A percentile compares a stretch with the other conserved stretches of the same genome.
phyloP scores from a whole-genome alignment of 1,140 invertebrate species.

The Hylyphantes graminicola region DNA sequence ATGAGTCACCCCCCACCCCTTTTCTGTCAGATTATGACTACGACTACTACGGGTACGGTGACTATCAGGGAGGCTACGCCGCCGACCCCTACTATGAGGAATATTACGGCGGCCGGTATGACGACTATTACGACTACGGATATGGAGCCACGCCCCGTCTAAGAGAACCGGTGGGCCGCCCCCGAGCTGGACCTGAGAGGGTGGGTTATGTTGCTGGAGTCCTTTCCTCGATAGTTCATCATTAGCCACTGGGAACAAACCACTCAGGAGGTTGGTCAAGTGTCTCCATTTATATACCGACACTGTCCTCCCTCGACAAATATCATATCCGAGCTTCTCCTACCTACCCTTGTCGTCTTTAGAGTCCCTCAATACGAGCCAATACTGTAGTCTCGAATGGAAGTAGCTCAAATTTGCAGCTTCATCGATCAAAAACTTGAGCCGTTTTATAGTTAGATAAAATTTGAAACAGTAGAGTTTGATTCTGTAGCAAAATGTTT shows the following conservation, averaged over 20 bases:
- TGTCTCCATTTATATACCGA: conserved; percentile 58
- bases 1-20: conserved; percentile 22
- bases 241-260: conserved; percentile 59
- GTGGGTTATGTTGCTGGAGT: conserved; percentile 61
- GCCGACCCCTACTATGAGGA: conserved; percentile 82
- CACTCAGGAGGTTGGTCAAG: conserved; percentile 61
- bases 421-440: too few relatives aligned
- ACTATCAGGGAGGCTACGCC: conserved; percentile 78
- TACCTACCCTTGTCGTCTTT: neutral
- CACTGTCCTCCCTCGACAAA: conserved; percentile 60
- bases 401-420: too few relatives aligned
- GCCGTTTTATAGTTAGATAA: too few relatives aligned
- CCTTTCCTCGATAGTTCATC: conserved; percentile 59
- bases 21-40: conserved; percentile 93
- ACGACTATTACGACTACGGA: conserved; percentile 91
- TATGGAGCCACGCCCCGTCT: conserved; percentile 71
- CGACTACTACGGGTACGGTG: conserved; percentile 91
- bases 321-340: conserved; percentile 55
- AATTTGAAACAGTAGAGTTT: too few relatives aligned
- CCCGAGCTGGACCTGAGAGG: conserved; percentile 60
- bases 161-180: conserved; percentile 65
- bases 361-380: neutral
- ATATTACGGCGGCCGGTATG: conserved; percentile 77
- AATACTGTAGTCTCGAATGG: too few relatives aligned
- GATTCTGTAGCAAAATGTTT: too few relatives aligned